Evolutionary conservation across 2,797 vertebrate species (phyloP).

Genomic region (Sebastes cheni): DNA sequence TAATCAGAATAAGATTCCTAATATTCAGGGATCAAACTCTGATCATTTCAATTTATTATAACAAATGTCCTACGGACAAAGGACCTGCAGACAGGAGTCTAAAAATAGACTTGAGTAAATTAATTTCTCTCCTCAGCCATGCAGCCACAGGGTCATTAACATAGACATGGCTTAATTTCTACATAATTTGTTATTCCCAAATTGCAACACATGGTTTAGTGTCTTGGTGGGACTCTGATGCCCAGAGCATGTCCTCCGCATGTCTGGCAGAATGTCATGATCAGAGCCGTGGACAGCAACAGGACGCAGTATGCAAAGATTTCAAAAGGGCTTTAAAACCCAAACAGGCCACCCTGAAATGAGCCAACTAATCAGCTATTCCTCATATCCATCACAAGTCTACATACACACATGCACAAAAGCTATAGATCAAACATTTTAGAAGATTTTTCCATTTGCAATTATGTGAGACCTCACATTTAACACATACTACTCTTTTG

Average conservation of each 20-base stretch:
- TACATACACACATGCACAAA: conserved; percentile 9
- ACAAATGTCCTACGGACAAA: conserved; percentile 17
- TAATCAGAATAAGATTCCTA: neutral
- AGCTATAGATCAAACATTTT: neutral
- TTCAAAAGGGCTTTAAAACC: conserved; percentile 40
- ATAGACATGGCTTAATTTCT: conserved; percentile 67
- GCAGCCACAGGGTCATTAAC: conserved; percentile 65
- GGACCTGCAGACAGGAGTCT: conserved; percentile 36
- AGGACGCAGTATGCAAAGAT: conserved; percentile 47
- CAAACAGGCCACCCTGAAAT: conserved; percentile 5
- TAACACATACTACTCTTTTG: neutral
- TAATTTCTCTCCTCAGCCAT: conserved; percentile 52
- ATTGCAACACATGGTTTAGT: conserved; percentile 68
- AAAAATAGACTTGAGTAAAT: conserved; percentile 52
- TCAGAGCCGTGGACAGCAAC: conserved; percentile 35
- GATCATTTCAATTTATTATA: conserved; percentile 15
- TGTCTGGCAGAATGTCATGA: conserved; percentile 53
- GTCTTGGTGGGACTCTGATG: conserved; percentile 60
- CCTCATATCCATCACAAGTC: neutral
- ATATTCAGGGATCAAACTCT: conserved; percentile 10
- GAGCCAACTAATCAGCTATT: conserved; percentile 2
- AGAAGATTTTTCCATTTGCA: neutral
- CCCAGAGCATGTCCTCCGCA: conserved; percentile 40
- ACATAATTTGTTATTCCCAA: conserved; percentile 68
- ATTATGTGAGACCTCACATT: neutral